Percentiles rank a stretch among this genome's conserved stretches.
These are phyloP conservation scores for Cotesia glomerata DNA, from an alignment of 1,140 invertebrate genomes.

Conservation along the genomic window DNA sequence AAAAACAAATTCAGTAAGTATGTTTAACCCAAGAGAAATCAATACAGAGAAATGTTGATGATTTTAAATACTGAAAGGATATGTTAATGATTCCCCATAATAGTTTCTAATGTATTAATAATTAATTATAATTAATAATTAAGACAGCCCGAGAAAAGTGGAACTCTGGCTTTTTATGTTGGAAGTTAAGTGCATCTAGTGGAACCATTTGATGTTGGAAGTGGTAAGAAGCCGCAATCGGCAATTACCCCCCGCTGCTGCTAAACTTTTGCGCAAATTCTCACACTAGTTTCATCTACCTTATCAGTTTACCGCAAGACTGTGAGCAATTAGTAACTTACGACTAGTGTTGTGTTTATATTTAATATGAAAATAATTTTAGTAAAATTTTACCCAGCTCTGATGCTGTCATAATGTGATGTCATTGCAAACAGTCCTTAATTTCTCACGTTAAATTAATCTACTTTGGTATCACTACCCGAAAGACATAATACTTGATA, in stretches of 20 bases:
- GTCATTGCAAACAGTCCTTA: not conserved
- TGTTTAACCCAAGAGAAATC: no score
- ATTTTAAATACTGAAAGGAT: no score
- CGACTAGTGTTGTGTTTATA: not conserved
- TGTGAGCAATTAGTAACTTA: slow-evolving; percentile 49
- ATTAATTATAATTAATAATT: not conserved
- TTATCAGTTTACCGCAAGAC: slow-evolving; percentile 46
- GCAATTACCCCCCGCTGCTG: slow-evolving; percentile 11
- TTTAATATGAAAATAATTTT: not conserved
- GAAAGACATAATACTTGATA: no score
- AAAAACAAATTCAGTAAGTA: no score
- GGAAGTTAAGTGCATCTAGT: not conserved
- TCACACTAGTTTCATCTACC: not conserved
- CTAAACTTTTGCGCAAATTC: slow-evolving; percentile 20
- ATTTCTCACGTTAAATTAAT: not conserved
- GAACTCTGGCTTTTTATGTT: not conserved
- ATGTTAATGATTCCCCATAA: no score
- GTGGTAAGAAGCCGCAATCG: slow-evolving; percentile 23
- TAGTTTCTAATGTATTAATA: not conserved
- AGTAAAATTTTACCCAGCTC: no score
- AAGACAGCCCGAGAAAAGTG: not conserved
- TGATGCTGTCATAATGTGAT: no score
- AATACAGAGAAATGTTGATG: no score
- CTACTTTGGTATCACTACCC: not conserved
- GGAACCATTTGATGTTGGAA: not conserved